These are phyloP conservation scores for Dallia pectoralis DNA, from an alignment of 2,797 vertebrate genomes.

Conservation along the genomic window DNA sequence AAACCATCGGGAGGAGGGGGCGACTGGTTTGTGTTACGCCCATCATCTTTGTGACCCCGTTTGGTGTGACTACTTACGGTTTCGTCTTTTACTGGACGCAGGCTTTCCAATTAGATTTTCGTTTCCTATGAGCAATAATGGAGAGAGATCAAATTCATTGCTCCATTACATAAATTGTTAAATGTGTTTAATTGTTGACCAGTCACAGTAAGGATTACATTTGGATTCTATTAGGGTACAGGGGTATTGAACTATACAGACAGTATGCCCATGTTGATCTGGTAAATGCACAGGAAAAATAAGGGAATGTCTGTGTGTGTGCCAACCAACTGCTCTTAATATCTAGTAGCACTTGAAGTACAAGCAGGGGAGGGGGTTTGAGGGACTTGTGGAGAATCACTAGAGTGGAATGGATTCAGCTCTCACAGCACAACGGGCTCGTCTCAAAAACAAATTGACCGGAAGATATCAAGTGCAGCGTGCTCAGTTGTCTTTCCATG, in stretches of 20 bases:
- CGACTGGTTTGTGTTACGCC: no score
- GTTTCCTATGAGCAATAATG: background rate
- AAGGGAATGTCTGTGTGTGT: background rate
- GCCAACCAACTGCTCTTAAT: background rate
- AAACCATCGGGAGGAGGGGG: no score
- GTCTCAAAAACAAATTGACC: constrained; percentile 2
- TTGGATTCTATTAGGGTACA: background rate
- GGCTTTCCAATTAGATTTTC: background rate
- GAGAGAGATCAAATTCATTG: background rate
- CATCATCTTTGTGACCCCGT: background rate
- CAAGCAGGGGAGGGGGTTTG: background rate
- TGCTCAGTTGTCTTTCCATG: background rate
- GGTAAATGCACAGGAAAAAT: background rate
- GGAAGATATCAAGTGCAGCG: background rate
- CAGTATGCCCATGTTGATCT: background rate
- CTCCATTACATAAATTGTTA: background rate
- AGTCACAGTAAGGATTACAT: background rate
- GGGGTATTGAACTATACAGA: background rate
- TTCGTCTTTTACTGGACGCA: background rate
- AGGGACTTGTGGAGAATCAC: background rate
- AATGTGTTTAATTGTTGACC: background rate
- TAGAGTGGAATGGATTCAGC: background rate
- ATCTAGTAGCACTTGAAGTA: background rate
- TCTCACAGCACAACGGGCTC: background rate
- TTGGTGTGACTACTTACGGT: background rate